Evolutionary conservation across 2,113 vertebrate genomes (phyloP).

Genomic region (Antechinus stuartii): DNA sequence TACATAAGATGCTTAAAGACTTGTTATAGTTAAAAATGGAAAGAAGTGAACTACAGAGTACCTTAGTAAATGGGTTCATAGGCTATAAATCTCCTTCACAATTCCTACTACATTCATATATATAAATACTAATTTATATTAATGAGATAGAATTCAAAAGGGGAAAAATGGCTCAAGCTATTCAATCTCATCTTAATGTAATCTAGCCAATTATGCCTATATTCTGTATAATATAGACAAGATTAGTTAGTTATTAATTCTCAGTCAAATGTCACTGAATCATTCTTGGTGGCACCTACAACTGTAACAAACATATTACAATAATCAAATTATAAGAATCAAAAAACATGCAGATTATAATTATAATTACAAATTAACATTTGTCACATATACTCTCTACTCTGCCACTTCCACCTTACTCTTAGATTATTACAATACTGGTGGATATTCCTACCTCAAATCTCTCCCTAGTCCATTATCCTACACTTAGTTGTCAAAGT

Average conservation of each 20-base stretch:
- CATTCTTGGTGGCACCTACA: background rate
- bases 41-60: conserved; percentile 41
- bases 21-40: conserved; percentile 33
- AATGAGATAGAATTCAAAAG: background rate
- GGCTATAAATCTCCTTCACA: conserved; percentile 30
- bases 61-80: background rate
- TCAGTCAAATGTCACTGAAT: conserved; percentile 37
- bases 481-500: background rate
- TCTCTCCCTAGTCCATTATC: background rate
- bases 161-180: conserved; percentile 9
- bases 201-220: background rate
- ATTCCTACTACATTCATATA: conserved; percentile 20
- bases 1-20: conserved; percentile 45
- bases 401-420: background rate
- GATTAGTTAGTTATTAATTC: conserved; percentile 36
- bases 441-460: background rate
- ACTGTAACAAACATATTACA: conserved; percentile 57
- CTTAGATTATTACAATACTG: background rate
- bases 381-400: background rate
- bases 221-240: conserved; percentile 21
- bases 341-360: background rate
- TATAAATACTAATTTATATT: conserved; percentile 38
- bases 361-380: background rate
- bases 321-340: background rate
- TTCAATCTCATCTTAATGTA: background rate